A percentile compares a stretch with the other conserved stretches of the same genome.
These are phyloP conservation scores for Ondatra zibethicus DNA, from an alignment of 2,113 vertebrate genomes.

Conservation along the genomic window DNA sequence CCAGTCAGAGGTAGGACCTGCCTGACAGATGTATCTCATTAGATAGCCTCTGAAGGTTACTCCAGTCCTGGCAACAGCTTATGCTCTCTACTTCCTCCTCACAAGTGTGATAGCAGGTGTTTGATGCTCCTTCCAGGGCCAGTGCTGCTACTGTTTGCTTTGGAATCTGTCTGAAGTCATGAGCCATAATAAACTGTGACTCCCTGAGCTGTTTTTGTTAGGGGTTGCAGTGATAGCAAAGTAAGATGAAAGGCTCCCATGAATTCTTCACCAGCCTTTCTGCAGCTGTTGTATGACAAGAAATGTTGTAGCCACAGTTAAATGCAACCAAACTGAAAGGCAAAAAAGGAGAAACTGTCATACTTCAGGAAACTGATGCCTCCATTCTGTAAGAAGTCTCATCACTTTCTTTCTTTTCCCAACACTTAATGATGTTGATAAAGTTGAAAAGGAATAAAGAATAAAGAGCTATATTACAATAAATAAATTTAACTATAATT, in stretches of 20 bases:
- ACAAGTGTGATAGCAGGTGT: not conserved
- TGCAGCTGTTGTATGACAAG: not conserved
- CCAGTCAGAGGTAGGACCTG: not conserved
- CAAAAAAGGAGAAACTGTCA: not conserved
- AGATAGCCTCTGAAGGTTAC: not conserved
- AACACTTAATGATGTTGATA: conserved; percentile 1
- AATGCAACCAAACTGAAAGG: not conserved
- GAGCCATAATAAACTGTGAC: not conserved
- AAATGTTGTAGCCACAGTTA: not conserved
- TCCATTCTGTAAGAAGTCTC: not conserved
- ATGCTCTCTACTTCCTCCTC: not conserved
- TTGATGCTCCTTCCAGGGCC: too few species aligned
- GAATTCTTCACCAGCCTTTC: not conserved
- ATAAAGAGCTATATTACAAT: conserved; percentile 5
- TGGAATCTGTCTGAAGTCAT: not conserved
- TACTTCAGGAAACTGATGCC: not conserved
- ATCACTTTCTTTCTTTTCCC: not conserved
- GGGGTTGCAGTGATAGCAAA: not conserved
- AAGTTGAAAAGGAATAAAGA: not conserved
- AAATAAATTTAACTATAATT: conserved; percentile 1
- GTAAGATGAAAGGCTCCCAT: not conserved
- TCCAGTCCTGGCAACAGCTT: too few species aligned
- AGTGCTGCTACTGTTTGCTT: not conserved
- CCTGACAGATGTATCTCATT: not conserved
- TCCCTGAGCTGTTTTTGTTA: not conserved